Evolutionary conservation across 2,113 vertebrate genomes (phyloP).

Genomic region (Rhynchomys soricoides): DNA sequence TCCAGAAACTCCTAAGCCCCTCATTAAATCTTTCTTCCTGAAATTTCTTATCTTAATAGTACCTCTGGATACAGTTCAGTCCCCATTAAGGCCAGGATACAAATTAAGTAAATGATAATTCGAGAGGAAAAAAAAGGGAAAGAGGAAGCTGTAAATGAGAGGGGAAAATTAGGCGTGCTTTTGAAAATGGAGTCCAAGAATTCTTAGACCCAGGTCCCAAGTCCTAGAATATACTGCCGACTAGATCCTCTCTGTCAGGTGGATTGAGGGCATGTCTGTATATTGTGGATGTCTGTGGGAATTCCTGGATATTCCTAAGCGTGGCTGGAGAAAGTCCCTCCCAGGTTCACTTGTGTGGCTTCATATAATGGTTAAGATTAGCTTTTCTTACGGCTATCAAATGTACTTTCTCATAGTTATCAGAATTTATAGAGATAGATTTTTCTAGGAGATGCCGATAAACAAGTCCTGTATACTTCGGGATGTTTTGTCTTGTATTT

Average conservation of each 20-base stretch:
- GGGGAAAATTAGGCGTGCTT: background rate
- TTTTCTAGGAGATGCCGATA: background rate
- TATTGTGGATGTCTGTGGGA: background rate
- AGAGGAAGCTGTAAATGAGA: conserved; percentile 50
- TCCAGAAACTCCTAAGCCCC: conserved; percentile 71
- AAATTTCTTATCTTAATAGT: conserved; percentile 74
- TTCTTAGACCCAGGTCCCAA: background rate
- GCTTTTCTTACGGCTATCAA: conserved; percentile 16
- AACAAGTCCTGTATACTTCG: background rate
- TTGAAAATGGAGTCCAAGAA: conserved; percentile 43
- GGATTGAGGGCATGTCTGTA: background rate
- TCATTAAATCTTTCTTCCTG: conserved; percentile 75
- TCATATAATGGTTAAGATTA: background rate
- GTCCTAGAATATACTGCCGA: background rate
- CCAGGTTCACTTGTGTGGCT: conserved; percentile 7
- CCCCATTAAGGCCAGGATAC: conserved; percentile 65
- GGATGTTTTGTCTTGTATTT: background rate
- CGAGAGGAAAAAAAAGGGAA: background rate
- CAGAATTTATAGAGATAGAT: background rate
- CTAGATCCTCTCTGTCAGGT: background rate
- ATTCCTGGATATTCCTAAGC: background rate
- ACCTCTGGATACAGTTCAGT: conserved; percentile 58
- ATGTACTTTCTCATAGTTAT: conserved; percentile 9
- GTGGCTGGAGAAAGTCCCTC: background rate
- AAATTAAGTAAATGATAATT: conserved; percentile 74